These are phyloP conservation scores for Vulpes ferrilata DNA, from an alignment of 2,113 vertebrate species.

Conservation along the genomic window DNA sequence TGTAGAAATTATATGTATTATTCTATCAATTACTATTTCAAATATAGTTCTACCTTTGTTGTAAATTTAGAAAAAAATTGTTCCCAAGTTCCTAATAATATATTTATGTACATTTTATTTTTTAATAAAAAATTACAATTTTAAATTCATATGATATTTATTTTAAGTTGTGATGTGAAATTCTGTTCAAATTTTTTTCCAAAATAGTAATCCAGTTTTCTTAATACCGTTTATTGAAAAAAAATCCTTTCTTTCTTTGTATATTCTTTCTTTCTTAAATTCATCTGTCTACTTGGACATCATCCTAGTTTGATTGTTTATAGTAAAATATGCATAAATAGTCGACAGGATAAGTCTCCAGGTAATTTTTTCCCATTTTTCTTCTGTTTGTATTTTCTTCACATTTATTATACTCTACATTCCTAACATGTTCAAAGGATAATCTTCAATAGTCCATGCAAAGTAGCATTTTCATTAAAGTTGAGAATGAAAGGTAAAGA, in stretches of 20 bases:
- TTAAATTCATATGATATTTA: not conserved
- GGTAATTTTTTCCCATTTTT: not conserved
- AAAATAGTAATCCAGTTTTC: not conserved
- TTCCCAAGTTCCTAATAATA: not conserved
- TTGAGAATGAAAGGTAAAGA: not conserved
- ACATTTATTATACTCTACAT: not conserved
- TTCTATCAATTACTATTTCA: not conserved
- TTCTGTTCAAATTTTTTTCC: not conserved
- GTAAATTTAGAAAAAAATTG: slow-evolving; percentile 22
- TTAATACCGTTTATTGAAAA: not conserved
- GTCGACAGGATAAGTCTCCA: not conserved
- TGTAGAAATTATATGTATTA: not conserved
- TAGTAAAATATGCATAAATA: not conserved
- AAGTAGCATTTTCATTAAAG: not conserved
- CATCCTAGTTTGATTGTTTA: not conserved
- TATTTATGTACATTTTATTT: not conserved
- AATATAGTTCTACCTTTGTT: slow-evolving; percentile 8
- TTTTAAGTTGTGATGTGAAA: not conserved
- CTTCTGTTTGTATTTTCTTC: not conserved
- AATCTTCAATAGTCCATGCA: not conserved
- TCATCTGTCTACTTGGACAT: not conserved
- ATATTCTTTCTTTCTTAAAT: not conserved
- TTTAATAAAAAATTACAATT: not conserved
- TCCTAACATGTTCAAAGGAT: not conserved
- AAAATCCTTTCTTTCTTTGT: not conserved